Conservation (phyloP, 2,797 vertebrate species). For the Xenentodon cancila region DNA sequence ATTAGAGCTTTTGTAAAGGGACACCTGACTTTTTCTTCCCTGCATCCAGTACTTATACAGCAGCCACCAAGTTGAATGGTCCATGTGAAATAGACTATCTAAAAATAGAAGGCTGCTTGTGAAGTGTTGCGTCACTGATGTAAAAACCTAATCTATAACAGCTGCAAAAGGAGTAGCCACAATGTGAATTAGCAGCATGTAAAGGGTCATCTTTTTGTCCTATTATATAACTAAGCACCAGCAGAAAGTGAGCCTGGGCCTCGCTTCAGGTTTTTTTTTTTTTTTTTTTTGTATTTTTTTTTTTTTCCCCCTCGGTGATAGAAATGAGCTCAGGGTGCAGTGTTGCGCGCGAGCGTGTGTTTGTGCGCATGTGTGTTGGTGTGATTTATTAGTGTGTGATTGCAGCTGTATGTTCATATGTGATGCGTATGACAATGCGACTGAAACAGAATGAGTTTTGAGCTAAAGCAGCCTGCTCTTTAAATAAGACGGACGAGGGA, state of each 20-base stretch:
- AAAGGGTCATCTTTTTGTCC: slow-evolving; percentile 10
- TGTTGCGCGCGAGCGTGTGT: too few relatives aligned
- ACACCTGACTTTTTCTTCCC: slow-evolving; percentile 38
- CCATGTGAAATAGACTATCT: slow-evolving; percentile 28
- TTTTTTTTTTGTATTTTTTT: too few relatives aligned
- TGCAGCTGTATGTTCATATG: slow-evolving; percentile 46
- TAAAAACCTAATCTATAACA: slow-evolving; percentile 13
- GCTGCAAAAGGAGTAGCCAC: slow-evolving; percentile 8
- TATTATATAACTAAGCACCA: slow-evolving; percentile 3
- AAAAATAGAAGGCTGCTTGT: slow-evolving; percentile 36
- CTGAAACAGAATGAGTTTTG: slow-evolving; percentile 63
- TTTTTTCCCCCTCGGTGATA: background rate
- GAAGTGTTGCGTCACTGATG: slow-evolving; percentile 28
- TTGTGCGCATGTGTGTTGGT: slow-evolving; percentile 8
- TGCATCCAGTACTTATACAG: slow-evolving; percentile 22
- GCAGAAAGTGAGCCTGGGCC: slow-evolving; percentile 12
- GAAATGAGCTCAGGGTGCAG: slow-evolving; percentile 15
- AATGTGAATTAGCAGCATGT: background rate
- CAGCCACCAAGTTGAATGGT: slow-evolving; percentile 28
- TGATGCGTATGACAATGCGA: slow-evolving; percentile 56
- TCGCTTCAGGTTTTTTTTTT: background rate
- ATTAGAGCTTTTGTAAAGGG: slow-evolving; percentile 32
- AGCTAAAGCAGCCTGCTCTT: slow-evolving; percentile 64
- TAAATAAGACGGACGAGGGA: slow-evolving; percentile 63
- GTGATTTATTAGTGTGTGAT: slow-evolving; percentile 62